Percentiles rank a stretch among this genome's conserved stretches.
Conservation (phyloP, 1,140 invertebrate genomes). For the Heliconius nattereri region DNA sequence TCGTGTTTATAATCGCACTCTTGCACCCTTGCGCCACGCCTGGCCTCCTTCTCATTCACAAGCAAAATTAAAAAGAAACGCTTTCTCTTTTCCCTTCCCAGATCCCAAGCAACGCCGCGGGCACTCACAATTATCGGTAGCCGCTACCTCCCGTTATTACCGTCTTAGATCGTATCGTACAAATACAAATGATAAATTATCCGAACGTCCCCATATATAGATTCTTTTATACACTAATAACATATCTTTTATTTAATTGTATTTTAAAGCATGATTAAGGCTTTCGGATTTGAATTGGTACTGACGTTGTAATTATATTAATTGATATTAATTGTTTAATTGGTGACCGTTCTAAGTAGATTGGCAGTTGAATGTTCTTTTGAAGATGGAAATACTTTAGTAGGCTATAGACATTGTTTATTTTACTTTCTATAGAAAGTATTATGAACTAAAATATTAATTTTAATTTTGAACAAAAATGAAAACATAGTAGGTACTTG, state of each 20-base stretch:
- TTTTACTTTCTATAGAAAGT: no score
- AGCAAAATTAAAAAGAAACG: not conserved
- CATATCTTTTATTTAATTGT: not conserved
- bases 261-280: constrained; percentile 1
- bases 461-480: not conserved
- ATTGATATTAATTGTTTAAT: constrained; percentile 15
- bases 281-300: not conserved
- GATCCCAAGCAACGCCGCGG: constrained; percentile 30
- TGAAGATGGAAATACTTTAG: not conserved
- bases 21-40: no score
- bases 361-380: not conserved
- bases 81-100: constrained; percentile 7
- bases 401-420: not conserved
- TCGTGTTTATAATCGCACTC: no score
- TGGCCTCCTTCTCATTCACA: no score
- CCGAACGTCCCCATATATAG: constrained; percentile 19
- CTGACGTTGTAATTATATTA: constrained; percentile 4
- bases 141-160: constrained; percentile 26
- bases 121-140: constrained; percentile 30
- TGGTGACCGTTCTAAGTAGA: not conserved
- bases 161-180: constrained; percentile 27
- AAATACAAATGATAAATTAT: constrained; percentile 30
- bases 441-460: not conserved
- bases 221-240: constrained; percentile 11
- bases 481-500: no score